Conservation (phyloP, 1,140 invertebrate genomes). For the Trypoxylus dichotomus region DNA sequence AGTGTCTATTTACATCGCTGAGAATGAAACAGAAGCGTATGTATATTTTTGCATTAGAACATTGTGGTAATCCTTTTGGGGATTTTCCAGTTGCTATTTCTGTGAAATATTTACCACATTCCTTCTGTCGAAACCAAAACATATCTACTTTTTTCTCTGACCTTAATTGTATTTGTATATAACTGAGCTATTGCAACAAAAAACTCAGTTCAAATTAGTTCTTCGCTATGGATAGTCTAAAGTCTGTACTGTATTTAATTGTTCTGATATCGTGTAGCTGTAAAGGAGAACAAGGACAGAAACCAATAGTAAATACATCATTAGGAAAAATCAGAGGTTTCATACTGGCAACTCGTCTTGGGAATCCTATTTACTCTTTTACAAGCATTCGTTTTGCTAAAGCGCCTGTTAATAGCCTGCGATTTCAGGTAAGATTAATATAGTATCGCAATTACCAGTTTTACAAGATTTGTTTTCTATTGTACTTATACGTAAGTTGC, state of each 20-base stretch:
- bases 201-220: neutral
- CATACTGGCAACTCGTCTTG: constrained; percentile 51
- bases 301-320: constrained; percentile 35
- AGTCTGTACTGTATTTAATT: neutral
- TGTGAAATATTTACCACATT: no score
- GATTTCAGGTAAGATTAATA: neutral
- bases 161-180: neutral
- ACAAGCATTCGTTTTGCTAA: constrained; percentile 16
- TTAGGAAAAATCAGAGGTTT: constrained; percentile 55
- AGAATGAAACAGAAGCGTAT: no score
- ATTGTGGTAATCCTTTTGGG: neutral
- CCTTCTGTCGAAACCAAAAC: no score
- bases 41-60: no score
- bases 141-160: neutral
- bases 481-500: no score
- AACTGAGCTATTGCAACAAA: neutral
- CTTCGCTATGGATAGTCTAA: neutral
- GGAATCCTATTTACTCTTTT: constrained; percentile 47
- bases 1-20: no score
- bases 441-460: no score
- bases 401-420: neutral
- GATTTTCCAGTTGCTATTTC: neutral
- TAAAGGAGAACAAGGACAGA: neutral
- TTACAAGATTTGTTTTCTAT: no score
- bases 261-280: neutral